These are phyloP conservation scores for Amiota communis DNA, from an alignment of 2,888 invertebrate species.

Conservation along the genomic window DNA sequence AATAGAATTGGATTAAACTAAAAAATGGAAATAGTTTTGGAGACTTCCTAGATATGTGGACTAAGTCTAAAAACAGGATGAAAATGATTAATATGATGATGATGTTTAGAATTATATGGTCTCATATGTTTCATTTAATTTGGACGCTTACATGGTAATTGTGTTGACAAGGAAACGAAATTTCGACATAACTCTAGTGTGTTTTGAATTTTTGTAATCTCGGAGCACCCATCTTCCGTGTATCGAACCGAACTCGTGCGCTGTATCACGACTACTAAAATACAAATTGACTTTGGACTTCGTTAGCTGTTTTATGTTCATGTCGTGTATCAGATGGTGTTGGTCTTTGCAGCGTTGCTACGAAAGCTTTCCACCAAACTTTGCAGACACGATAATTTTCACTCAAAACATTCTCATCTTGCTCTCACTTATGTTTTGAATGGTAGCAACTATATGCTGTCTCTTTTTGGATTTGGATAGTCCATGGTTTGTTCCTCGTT, in stretches of 20 bases:
- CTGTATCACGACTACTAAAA: conserved; percentile 66
- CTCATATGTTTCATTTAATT: no score
- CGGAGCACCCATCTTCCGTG: no score
- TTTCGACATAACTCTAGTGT: no score
- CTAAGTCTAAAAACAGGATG: no score
- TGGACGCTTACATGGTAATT: no score
- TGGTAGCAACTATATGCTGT: conserved; percentile 21
- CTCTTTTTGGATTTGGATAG: background rate
- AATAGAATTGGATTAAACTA: no score
- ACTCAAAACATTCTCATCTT: conserved; percentile 41
- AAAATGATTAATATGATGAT: no score
- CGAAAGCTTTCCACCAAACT: conserved; percentile 16
- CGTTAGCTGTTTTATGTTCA: background rate
- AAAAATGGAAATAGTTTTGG: no score
- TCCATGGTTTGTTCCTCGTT: conserved; percentile 1
- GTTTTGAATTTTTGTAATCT: no score
- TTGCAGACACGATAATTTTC: conserved; percentile 44
- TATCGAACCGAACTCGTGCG: conserved; percentile 55
- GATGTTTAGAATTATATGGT: no score
- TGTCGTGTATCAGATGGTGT: background rate
- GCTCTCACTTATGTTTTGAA: conserved; percentile 26
- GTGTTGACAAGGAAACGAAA: no score
- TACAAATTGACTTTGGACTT: conserved; percentile 46
- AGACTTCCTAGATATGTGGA: no score
- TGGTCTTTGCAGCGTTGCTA: conserved; percentile 35